These are phyloP conservation scores for Sanderia malayensis DNA, from an alignment of 30 jellyfish, hydroid and myxozoan genomes.

Conservation along the genomic window DNA sequence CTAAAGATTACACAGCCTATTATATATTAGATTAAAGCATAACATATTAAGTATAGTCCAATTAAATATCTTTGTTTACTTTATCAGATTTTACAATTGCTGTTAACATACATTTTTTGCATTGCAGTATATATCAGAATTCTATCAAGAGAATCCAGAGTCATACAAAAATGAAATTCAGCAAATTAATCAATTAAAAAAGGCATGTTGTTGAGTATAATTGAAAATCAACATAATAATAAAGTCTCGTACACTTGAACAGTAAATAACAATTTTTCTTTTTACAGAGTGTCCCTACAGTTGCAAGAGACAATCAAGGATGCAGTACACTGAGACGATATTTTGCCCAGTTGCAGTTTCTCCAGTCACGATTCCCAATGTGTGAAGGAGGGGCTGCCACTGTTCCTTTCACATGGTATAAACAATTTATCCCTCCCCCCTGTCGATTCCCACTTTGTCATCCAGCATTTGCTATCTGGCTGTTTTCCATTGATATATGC, in stretches of 20 bases:
- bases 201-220: constrained; percentile 28
- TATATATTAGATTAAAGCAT: too few relatives aligned
- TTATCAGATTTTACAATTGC: background rate
- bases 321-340: constrained; percentile 72
- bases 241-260: background rate
- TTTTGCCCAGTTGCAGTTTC: constrained; percentile 77
- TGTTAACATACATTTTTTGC: too few relatives aligned
- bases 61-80: background rate
- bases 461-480: too few relatives aligned
- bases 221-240: background rate
- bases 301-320: constrained; percentile 91
- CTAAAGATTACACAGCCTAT: too few relatives aligned
- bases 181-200: constrained; percentile 69
- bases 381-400: constrained; percentile 90
- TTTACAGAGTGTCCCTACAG: constrained; percentile 59
- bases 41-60: background rate
- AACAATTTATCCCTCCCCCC: background rate
- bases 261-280: background rate
- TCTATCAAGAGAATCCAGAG: constrained; percentile 78
- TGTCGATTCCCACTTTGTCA: too few relatives aligned
- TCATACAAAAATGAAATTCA: constrained; percentile 67
- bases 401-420: constrained; percentile 73
- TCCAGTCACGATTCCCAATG: constrained; percentile 94
- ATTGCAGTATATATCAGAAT: constrained; percentile 77
- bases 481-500: too few relatives aligned